These are phyloP conservation scores for Drosophila kikkawai DNA, from an alignment of 1,140 invertebrate genomes.

Conservation along the genomic window DNA sequence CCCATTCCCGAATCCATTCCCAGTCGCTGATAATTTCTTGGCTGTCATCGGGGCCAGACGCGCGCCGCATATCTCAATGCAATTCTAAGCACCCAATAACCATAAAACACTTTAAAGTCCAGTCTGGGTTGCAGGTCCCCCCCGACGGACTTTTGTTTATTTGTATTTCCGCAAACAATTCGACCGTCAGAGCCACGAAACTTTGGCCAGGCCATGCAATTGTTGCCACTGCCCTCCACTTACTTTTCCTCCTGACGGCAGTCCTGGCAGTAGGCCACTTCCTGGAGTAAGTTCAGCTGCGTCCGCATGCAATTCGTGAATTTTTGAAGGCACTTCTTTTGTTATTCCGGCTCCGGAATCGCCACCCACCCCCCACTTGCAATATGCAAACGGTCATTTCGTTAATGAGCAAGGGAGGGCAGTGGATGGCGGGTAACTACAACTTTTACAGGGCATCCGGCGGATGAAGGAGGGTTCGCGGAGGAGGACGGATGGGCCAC, in stretches of 20 bases:
- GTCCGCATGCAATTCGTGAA: slow-evolving; percentile 72
- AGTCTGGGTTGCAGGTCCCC: slow-evolving; percentile 31
- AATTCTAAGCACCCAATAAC: slow-evolving; percentile 75
- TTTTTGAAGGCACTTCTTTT: slow-evolving; percentile 77
- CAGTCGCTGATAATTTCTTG: slow-evolving; percentile 72
- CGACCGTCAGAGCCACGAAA: slow-evolving; percentile 69
- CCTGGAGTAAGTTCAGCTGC: slow-evolving; percentile 56
- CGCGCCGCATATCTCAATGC: slow-evolving; percentile 58
- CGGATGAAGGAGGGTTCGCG: slow-evolving; percentile 50
- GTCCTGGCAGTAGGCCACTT: slow-evolving; percentile 72
- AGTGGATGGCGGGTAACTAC: slow-evolving; percentile 32
- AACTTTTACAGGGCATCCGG: slow-evolving; percentile 77
- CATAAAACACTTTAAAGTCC: slow-evolving; percentile 74
- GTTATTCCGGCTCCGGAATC: slow-evolving; percentile 38
- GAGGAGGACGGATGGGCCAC: slow-evolving; percentile 2
- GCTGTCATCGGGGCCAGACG: slow-evolving; percentile 63
- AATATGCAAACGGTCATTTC: slow-evolving; percentile 84
- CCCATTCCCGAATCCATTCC: slow-evolving; percentile 9
- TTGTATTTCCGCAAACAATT: slow-evolving; percentile 80
- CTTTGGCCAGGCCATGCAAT: slow-evolving; percentile 61
- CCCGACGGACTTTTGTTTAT: slow-evolving; percentile 69
- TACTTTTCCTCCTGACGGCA: slow-evolving; percentile 43
- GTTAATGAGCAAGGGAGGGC: slow-evolving; percentile 73
- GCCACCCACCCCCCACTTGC: slow-evolving; percentile 25
- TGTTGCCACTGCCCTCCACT: slow-evolving; percentile 32